Conservation (phyloP, 2,797 vertebrate genomes). For the Peromyscus eremicus region DNA sequence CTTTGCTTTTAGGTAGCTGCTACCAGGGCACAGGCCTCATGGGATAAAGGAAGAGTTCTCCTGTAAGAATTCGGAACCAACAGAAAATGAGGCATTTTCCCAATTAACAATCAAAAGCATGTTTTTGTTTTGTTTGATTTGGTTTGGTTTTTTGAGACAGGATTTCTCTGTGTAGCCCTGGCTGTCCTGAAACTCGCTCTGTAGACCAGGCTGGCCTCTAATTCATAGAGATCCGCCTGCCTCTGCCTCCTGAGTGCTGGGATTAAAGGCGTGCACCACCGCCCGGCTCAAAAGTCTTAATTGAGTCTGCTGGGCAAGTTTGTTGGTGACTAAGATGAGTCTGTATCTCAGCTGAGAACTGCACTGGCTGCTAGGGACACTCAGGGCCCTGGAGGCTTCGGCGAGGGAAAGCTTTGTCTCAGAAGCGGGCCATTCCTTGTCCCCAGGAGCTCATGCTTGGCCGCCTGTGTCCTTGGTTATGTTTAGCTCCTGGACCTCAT, state of each 20-base stretch:
- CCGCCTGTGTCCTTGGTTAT: background rate
- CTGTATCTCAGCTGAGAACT: background rate
- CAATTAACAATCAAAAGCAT: conserved; percentile 27
- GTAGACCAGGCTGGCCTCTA: background rate
- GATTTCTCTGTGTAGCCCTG: background rate
- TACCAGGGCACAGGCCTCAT: background rate
- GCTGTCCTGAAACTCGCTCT: background rate
- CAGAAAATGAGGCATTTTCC: conserved; percentile 9
- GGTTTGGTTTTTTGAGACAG: background rate
- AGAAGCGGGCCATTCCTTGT: background rate
- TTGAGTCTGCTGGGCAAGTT: background rate
- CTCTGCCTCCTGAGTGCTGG: background rate
- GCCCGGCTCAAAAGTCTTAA: background rate
- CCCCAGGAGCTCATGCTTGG: background rate
- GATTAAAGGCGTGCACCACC: background rate
- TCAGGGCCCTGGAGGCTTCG: background rate
- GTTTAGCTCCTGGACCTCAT: background rate
- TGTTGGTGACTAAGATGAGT: background rate
- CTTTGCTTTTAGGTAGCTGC: background rate
- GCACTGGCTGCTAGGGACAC: background rate
- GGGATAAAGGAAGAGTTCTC: background rate
- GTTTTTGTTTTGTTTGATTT: background rate
- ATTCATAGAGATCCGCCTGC: background rate
- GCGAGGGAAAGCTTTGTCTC: background rate
- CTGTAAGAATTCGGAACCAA: background rate